Conservation (phyloP, 2,888 invertebrate genomes). For the Epirrhoe alternata region DNA sequence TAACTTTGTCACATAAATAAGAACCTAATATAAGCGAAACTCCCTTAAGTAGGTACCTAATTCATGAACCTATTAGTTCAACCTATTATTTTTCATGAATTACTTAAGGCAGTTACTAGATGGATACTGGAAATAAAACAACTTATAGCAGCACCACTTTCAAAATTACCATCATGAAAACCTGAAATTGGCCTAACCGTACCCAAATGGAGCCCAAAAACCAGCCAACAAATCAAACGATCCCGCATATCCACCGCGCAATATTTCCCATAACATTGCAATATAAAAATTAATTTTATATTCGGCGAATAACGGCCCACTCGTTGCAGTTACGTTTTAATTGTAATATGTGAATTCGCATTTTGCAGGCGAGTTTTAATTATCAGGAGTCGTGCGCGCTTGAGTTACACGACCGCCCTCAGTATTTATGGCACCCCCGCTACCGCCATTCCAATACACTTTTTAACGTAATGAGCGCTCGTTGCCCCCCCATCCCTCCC, state of each 20-base stretch:
- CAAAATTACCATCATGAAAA: slow-evolving; percentile 1
- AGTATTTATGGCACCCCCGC: slow-evolving; percentile 80
- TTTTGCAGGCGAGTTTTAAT: slow-evolving; percentile 85
- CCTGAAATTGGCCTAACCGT: background rate
- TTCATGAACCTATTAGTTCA: too few relatives aligned
- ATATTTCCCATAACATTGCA: slow-evolving; percentile 37
- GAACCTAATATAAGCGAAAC: background rate
- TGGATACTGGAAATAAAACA: too few relatives aligned
- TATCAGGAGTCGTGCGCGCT: slow-evolving; percentile 81
- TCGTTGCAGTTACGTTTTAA: slow-evolving; percentile 78
- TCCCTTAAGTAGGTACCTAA: background rate
- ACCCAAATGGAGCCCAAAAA: slow-evolving; percentile 9
- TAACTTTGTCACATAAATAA: background rate
- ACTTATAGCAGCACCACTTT: background rate
- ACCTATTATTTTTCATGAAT: too few relatives aligned
- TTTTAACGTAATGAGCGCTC: slow-evolving; percentile 83
- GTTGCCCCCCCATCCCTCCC: slow-evolving; percentile 46
- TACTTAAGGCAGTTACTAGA: too few relatives aligned
- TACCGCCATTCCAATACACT: slow-evolving; percentile 80
- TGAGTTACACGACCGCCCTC: slow-evolving; percentile 85
- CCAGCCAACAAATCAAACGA: slow-evolving; percentile 24
- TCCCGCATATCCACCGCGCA: slow-evolving; percentile 37
- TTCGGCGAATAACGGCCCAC: slow-evolving; percentile 68
- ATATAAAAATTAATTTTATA: slow-evolving; percentile 59
- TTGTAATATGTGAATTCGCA: slow-evolving; percentile 84